Base-by-base conservation (phyloP, 2,797 vertebrate genomes). In the Pipistrellus pygmaeus region DNA sequence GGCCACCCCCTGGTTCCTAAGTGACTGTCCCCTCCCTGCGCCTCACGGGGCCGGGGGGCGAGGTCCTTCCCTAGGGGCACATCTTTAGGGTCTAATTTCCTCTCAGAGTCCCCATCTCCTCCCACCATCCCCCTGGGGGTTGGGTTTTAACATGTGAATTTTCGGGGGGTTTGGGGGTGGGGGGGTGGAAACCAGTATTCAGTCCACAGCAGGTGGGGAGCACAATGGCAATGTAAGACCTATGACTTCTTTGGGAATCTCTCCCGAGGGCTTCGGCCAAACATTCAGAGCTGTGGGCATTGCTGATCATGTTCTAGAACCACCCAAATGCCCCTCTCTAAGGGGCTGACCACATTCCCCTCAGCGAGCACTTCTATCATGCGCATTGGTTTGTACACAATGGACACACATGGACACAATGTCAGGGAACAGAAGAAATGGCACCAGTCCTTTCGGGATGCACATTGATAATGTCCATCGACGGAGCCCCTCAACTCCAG, bases 361-460 rank as follows among this genome's bases (percentile, higher is more conserved):
- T 48, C 15, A 17, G n/a, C 0, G 1, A 41, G 53, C 46, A 5
- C 78, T 41, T 57, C 71, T 20, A 1, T 17, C 8, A 13, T 3
- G 18, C 11, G 3, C 41, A 27, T 14, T 35, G 35, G 32, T 51
- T 35, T 9, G 27, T 13, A 1, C 71, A 6, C 5, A 0, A 1
- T 3, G 0, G 48, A 41, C 21, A 62, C 15, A 23, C 2, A 32
- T 20, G 20, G 46, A 25, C 15, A 3, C 1, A 8, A 12, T 30
- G 60, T 62, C 81, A 2, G 62, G 17, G 1, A 17, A 38, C 15
- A 35, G 68, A 32, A 75, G 66, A 18, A 21, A 32, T 25, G 2
- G 6, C 3, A 0, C 21, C 0, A 2, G 21, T 17, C 13, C 12
- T 11, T 48, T 1, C 0, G 6, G 27, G 17, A 4, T 1, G 27